A percentile compares a stretch with the other conserved stretches of the same genome.
These are phyloP conservation scores for Patiria pectinifera DNA, from an alignment of 53 echinoderm and acorn worm genomes.

Conservation along the genomic window DNA sequence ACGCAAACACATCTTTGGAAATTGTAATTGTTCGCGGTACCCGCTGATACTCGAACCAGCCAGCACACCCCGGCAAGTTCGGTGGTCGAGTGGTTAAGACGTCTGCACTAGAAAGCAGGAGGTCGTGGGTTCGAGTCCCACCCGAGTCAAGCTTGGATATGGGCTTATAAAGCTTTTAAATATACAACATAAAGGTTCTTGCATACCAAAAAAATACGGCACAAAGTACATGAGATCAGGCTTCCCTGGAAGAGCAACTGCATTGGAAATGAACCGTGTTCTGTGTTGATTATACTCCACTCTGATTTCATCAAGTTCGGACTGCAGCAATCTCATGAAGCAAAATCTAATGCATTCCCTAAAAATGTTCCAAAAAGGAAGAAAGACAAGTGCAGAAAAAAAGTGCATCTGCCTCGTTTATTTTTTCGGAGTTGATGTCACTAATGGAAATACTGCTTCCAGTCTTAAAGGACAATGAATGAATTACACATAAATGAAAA, in stretches of 20 bases:
- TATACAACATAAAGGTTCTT: not conserved
- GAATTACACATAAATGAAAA: too few species aligned
- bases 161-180: not conserved
- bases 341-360: conserved; percentile 39
- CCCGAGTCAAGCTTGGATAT: not conserved
- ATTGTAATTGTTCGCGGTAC: too few species aligned
- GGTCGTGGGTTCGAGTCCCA: not conserved
- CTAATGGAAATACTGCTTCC: too few species aligned
- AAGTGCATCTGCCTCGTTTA: too few species aligned
- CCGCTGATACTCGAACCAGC: too few species aligned
- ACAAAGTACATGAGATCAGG: conserved; percentile 37
- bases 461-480: too few species aligned
- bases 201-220: conserved; percentile 34
- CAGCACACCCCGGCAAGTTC: too few species aligned
- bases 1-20: too few species aligned
- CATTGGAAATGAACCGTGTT: not conserved
- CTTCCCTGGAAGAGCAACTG: conserved; percentile 38
- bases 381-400: too few species aligned
- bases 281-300: conserved; percentile 24
- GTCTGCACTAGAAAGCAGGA: too few species aligned
- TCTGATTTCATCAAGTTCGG: conserved; percentile 27
- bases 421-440: too few species aligned
- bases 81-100: too few species aligned
- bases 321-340: conserved; percentile 22
- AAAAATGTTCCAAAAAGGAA: not conserved